Conservation (phyloP, 2,888 invertebrate genomes). For the Scotopteryx bipunctaria region DNA sequence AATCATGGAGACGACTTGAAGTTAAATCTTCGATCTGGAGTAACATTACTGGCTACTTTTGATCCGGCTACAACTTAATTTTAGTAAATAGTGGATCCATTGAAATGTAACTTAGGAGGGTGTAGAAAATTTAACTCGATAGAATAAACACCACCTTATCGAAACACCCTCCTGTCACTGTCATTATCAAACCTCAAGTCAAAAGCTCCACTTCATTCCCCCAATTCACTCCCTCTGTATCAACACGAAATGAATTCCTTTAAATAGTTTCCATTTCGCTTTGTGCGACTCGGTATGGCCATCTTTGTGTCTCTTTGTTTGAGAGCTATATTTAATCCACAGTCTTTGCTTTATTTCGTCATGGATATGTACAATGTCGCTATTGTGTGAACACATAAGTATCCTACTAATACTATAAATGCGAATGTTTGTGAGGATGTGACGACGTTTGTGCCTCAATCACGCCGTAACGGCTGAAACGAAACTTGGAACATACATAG, state of each 20-base stretch:
- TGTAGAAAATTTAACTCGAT: background rate
- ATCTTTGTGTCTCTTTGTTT: constrained; percentile 26
- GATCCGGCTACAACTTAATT: no score
- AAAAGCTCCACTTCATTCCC: constrained; percentile 16
- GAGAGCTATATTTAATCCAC: constrained; percentile 21
- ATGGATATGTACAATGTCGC: background rate
- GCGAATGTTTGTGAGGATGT: background rate
- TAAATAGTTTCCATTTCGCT: constrained; percentile 5
- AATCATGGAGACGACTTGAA: no score
- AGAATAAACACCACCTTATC: background rate
- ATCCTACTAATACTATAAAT: background rate
- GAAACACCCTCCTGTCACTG: constrained; percentile 13
- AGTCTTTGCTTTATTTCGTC: constrained; percentile 11
- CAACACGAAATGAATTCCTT: constrained; percentile 6
- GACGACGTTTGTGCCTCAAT: no score
- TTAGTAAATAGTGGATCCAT: background rate
- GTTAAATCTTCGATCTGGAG: no score
- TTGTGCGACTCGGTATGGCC: constrained; percentile 27
- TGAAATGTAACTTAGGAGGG: background rate
- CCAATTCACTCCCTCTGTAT: constrained; percentile 1
- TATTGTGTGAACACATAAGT: background rate
- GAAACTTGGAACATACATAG: no score
- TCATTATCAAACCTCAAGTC: constrained; percentile 20
- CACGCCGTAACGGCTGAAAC: no score
- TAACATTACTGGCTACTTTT: no score